Evolutionary conservation across 2,797 vertebrate genomes (phyloP), one percentile per base, ranked within the genome.

Genomic region (Sebastes wilsoni): DNA sequence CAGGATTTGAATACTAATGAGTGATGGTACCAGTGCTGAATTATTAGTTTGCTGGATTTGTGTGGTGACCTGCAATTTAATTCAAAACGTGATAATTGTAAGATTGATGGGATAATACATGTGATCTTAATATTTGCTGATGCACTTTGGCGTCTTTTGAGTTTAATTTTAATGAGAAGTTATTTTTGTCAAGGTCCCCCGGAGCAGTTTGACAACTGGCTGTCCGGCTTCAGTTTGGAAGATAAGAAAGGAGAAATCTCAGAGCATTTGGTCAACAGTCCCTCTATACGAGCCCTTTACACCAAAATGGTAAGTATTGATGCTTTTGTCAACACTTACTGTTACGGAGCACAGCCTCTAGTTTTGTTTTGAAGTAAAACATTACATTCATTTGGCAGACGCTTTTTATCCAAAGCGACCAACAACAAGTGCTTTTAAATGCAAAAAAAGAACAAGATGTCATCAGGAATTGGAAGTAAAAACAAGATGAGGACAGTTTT

Each of bases 241-340:
- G 97, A 99, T 56, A 97, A 95, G 88, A 99, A 99, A 92, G 95
- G 94, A 72, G 97, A 99, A 90, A 96, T 99, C 16, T 98, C 99
- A 0, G 97, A 98, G 74, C 96, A 98, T 70, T 92, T 99, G 93
- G 96, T 98, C 79, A 96, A 87, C 94, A 99, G 98, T 91, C 97
- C 98, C 2, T 99, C 99, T 77, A 97, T 99, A 91, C 93, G 98
- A 80, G 96, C 98, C 1, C 97, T 99, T 77, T 99, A 99, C 93
- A 98, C 97, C 81, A 99, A 99, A 95, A 99, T 99, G 98, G 99
- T 99, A 92, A 62, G 1, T 34, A 12, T 5, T 52, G 27, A 68
- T 81, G n/a, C 42, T 78, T 60, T 59, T 66, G 3, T 65, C 4
- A 4, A 25, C n/a, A 1, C 4, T 59, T 36, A 8, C 4, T 67